Base-by-base conservation (phyloP, 1,140 invertebrate genomes). In the Solenopsis invicta region DNA sequence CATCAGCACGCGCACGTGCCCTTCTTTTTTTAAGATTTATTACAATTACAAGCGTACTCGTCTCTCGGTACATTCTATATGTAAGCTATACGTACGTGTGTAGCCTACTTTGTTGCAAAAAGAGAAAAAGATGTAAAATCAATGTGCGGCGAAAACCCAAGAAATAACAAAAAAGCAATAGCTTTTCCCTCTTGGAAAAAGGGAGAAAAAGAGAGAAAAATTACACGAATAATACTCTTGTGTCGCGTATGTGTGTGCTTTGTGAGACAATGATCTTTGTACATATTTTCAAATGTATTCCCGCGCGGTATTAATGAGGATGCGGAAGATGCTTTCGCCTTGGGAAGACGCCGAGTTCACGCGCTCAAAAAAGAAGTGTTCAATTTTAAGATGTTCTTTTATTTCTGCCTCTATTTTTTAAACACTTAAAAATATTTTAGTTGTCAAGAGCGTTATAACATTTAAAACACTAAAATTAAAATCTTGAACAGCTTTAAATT, bases 221-320 rank as follows among this genome's bases (percentile, higher is more conserved):
- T 16, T 69, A 62, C 6, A 10, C 5, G 10, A 45, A 18, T 41
- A 48, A 76, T 85, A 29, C 52, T 41, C 2, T 13, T 67, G 16
- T 71, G 50, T 48, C 37, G 41, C 12, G 6, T n/a, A 18, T 24
- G 8, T 6, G 50, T 9, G 67, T 81, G 41, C 34, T 89, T 56
- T 71, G 45, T 59, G 56, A 56, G 66, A 87, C 72, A 85, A 91
- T 92, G 85, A 87, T 77, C 78, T 92, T 91, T 92, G 90, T 92
- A 92, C 90, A 92, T 88, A 85, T 90, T 85, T 86, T 45, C 59
- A 81, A 90, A 89, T 84, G 67, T 85, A 90, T 78, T 86, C 59
- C 56, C 54, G 48, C 81, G 54, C 59, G 76, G 45, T 72, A 81
- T 81, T 29, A 75, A 37, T 34, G 21, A 61, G 41, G 54, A 74